Conservation (phyloP, 2,888 invertebrate genomes). For the Zaprionus obscuricornis region DNA sequence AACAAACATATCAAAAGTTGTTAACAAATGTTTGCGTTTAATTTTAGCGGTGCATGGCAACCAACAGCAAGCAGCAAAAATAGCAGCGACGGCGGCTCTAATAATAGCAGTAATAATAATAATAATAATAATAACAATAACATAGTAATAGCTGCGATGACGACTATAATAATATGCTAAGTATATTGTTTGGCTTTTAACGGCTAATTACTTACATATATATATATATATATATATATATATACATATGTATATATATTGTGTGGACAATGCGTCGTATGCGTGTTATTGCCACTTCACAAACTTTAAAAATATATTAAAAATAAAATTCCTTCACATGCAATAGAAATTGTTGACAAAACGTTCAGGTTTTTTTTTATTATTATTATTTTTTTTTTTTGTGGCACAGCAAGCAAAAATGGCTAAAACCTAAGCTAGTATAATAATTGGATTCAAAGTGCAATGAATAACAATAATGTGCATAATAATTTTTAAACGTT, state of each 20-base stretch:
- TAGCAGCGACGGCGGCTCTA: slow-evolving; percentile 29
- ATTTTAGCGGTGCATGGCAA: slow-evolving; percentile 61
- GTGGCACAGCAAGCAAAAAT: too few species aligned
- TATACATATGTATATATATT: slow-evolving; percentile 6
- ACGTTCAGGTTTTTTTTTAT: too few species aligned
- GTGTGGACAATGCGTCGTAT: slow-evolving; percentile 50
- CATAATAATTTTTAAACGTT: slow-evolving; percentile 73
- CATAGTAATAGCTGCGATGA: slow-evolving; percentile 37
- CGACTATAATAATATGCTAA: slow-evolving; percentile 41
- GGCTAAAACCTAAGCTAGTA: too few species aligned
- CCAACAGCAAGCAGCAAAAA: slow-evolving; percentile 14
- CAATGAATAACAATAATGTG: slow-evolving; percentile 74
- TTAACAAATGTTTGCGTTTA: slow-evolving; percentile 68
- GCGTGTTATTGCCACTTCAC: slow-evolving; percentile 65
- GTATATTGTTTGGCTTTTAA: slow-evolving; percentile 54
- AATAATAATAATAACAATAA: slow-evolving; percentile 12
- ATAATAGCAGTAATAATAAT: slow-evolving; percentile 7
- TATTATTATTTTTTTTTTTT: too few species aligned
- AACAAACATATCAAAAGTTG: slow-evolving; percentile 41
- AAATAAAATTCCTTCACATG: too few species aligned
- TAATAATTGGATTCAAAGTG: slow-evolving; percentile 72
- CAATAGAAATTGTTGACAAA: too few species aligned
- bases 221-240: slow-evolving; percentile 12
- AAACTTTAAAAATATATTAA: too few species aligned
- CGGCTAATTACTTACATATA: slow-evolving; percentile 55